These are phyloP conservation scores for Coregonus suidteri DNA, from an alignment of 2,797 vertebrate species.

Conservation along the genomic window DNA sequence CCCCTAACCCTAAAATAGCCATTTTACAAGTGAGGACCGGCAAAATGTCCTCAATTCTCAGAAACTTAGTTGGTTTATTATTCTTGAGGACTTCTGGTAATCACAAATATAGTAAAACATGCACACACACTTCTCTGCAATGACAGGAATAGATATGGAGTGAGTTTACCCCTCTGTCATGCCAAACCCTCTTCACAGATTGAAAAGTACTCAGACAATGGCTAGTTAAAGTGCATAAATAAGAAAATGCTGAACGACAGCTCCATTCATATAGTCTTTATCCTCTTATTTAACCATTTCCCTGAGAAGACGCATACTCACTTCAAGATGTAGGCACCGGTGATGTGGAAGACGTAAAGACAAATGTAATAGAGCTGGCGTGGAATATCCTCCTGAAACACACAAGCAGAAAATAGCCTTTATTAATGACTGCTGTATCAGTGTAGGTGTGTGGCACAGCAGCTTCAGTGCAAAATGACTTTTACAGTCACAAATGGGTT, in stretches of 20 bases:
- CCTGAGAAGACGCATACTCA: constrained; percentile 62
- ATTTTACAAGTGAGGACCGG: too few species aligned
- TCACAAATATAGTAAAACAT: too few species aligned
- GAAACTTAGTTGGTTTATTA: too few species aligned
- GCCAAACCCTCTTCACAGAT: too few species aligned
- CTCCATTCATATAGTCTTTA: not conserved
- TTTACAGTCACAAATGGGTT: not conserved
- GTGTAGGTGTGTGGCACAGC: not conserved
- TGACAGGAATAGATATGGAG: too few species aligned
- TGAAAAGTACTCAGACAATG: too few species aligned
- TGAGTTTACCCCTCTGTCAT: too few species aligned
- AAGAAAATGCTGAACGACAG: not conserved
- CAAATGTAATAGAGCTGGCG: constrained; percentile 86
- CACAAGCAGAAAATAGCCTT: not conserved
- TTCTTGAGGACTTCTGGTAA: too few species aligned
- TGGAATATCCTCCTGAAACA: constrained; percentile 82
- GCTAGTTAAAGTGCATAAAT: not conserved
- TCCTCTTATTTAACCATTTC: not conserved
- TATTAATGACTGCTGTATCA: not conserved
- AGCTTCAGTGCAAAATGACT: not conserved
- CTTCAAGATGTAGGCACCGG: constrained; percentile 86
- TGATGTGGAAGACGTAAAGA: constrained; percentile 85
- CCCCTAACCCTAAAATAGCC: too few species aligned
- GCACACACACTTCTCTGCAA: too few species aligned
- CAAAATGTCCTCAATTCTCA: too few species aligned